Conservation (phyloP, 2,113 vertebrate genomes). For the Neotoma lepida region DNA sequence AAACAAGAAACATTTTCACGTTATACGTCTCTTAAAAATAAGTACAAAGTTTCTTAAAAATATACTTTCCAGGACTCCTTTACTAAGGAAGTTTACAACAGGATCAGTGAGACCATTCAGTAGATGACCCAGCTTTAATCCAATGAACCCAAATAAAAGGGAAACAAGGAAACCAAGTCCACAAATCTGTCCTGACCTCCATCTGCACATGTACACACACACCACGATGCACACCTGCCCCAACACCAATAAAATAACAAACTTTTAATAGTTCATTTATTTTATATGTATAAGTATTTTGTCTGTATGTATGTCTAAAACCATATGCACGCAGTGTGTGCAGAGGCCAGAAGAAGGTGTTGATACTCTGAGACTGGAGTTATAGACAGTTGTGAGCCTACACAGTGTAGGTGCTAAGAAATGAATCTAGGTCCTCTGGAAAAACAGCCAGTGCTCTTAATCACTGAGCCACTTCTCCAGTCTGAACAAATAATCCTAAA, state of each 20-base stretch:
- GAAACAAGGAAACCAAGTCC: background rate
- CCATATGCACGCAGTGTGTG: background rate
- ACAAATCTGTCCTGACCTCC: background rate
- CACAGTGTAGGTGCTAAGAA: background rate
- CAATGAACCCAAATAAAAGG: background rate
- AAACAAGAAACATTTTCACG: slow-evolving; percentile 54
- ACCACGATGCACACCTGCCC: background rate
- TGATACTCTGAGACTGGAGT: background rate
- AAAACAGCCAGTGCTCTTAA: background rate
- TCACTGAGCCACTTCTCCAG: background rate
- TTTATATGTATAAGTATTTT: background rate
- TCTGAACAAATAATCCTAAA: background rate
- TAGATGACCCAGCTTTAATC: background rate
- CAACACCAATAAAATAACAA: background rate
- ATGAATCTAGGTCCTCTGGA: background rate
- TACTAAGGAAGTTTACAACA: background rate
- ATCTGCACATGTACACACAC: too few species aligned
- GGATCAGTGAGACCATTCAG: background rate
- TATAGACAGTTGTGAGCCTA: background rate
- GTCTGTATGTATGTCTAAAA: background rate
- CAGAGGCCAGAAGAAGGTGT: background rate
- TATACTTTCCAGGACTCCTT: background rate
- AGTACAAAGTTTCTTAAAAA: background rate
- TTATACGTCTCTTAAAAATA: slow-evolving; percentile 51
- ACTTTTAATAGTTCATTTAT: background rate